A percentile compares a stretch with the other conserved stretches of the same genome.
Evolutionary conservation across 1,140 invertebrate genomes (phyloP).

Genomic region (Rhopalosiphum padi): DNA sequence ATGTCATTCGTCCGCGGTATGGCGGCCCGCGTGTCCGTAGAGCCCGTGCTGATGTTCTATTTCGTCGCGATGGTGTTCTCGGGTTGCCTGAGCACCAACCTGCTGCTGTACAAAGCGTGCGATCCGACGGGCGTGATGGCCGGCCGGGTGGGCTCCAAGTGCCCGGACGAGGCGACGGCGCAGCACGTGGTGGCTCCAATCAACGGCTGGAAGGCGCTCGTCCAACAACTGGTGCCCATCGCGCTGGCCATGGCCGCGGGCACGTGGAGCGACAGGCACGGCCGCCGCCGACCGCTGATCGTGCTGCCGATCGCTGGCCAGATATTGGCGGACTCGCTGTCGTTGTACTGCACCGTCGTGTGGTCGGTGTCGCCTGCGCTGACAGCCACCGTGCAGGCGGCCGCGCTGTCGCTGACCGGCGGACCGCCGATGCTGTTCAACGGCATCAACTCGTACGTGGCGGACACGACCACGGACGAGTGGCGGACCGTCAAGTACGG

Average conservation of each 20-base stretch:
- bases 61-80: slow-evolving; percentile 55
- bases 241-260: slow-evolving; percentile 60
- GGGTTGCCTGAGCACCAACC: slow-evolving; percentile 34
- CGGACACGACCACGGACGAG: slow-evolving; percentile 28
- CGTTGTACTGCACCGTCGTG: slow-evolving; percentile 24
- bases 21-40: slow-evolving; percentile 43
- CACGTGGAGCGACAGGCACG: slow-evolving; percentile 61
- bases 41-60: slow-evolving; percentile 58
- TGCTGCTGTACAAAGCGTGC: slow-evolving; percentile 59
- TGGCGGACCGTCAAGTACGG: slow-evolving; percentile 41
- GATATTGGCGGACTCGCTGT: slow-evolving; percentile 16
- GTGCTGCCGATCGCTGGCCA: slow-evolving; percentile 62
- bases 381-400: background rate
- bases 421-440: slow-evolving; percentile 36
- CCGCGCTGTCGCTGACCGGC: background rate
- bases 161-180: slow-evolving; percentile 58
- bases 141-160: slow-evolving; percentile 21
- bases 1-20: background rate
- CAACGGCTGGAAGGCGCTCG: slow-evolving; percentile 60
- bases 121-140: slow-evolving; percentile 43
- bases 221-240: slow-evolving; percentile 60
- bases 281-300: slow-evolving; percentile 64
- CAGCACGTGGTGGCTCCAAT: slow-evolving; percentile 60
- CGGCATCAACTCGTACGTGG: slow-evolving; percentile 47
- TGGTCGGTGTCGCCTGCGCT: slow-evolving; percentile 40